These are phyloP conservation scores for Scrobipalpa atriplicella DNA, from an alignment of 2,888 invertebrate genomes.

Conservation along the genomic window DNA sequence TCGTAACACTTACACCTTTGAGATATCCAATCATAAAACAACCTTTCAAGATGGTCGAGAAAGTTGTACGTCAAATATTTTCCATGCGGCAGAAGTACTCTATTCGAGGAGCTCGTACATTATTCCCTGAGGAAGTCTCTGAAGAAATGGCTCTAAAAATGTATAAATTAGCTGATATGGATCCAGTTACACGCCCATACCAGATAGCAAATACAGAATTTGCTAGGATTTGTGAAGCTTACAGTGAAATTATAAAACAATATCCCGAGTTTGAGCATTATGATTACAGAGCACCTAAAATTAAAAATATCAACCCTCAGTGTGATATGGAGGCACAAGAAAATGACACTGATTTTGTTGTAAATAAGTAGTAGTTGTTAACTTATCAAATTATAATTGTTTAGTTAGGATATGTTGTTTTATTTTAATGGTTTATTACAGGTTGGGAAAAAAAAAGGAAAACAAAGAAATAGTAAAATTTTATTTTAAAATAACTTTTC, in stretches of 20 bases:
- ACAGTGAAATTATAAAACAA: constrained; percentile 86
- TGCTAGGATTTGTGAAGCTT: constrained; percentile 89
- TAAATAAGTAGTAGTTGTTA: constrained; percentile 44
- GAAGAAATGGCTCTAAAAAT: constrained; percentile 86
- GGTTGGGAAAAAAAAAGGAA: background rate
- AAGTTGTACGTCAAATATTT: constrained; percentile 93
- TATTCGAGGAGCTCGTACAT: constrained; percentile 85
- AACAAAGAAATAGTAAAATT: background rate
- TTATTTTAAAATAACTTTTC: too few species aligned
- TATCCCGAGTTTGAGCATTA: constrained; percentile 86
- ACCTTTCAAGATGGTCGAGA: constrained; percentile 94
- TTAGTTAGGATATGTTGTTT: constrained; percentile 34
- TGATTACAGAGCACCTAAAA: constrained; percentile 85
- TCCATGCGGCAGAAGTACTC: constrained; percentile 94
- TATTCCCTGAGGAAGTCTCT: constrained; percentile 89
- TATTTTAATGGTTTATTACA: background rate
- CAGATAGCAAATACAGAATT: constrained; percentile 91
- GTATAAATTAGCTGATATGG: constrained; percentile 87
- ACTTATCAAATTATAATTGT: constrained; percentile 33
- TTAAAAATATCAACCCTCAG: constrained; percentile 40
- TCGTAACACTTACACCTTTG: constrained; percentile 93
- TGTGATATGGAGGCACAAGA: constrained; percentile 40
- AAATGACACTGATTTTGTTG: constrained; percentile 44
- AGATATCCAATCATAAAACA: constrained; percentile 88
- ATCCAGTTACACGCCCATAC: constrained; percentile 86